Base-by-base conservation (phyloP, 2,113 vertebrate genomes). In the Onychostoma macrolepis region DNA sequence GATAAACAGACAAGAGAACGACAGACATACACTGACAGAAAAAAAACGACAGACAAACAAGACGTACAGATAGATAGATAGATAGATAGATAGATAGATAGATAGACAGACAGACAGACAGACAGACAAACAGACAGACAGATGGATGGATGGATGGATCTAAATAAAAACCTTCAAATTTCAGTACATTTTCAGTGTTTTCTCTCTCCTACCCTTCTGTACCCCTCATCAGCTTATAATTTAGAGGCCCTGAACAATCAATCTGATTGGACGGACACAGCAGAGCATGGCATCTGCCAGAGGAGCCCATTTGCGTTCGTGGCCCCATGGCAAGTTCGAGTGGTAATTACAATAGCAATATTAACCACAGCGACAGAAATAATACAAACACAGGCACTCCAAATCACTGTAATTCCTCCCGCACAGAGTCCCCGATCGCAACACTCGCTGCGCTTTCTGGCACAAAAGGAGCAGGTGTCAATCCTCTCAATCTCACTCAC, bases 391-490 rank as follows among this genome's bases (percentile, higher is more conserved):
- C 72, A 78, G 56, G 90, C 58, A 61, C 61, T 90, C 88, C 93
- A 94, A 93, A 93, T 94, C 93, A 93, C 95, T 7, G 86, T 93
- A 94, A 94, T 92, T 92, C 90, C 91, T 92, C 92, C 93, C 90
- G 92, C 90, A 90, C 91, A 92, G 89, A 86, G 50, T 95, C 93
- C 92, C 93, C 71, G 86, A 0, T 86, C 93, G 90, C 94, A 92
- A 63, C 69, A 90, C 90, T 86, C 93, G 93, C 93, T 90, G 91
- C 61, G 91, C 91, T 93, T 91, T 92, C 94, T 93, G 89, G 93
- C 90, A 95, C 94, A 96, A 96, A 84, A 96, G 94, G 94, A 96
- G 96, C 97, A 98, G 96, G 96, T 96, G 96, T 96, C 95, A 95
- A 95, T 93, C 93, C 92, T 92, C 43, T 38, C 53, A 91, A 24